Base-by-base conservation (phyloP, 2,888 invertebrate genomes). In the Spodoptera littoralis region DNA sequence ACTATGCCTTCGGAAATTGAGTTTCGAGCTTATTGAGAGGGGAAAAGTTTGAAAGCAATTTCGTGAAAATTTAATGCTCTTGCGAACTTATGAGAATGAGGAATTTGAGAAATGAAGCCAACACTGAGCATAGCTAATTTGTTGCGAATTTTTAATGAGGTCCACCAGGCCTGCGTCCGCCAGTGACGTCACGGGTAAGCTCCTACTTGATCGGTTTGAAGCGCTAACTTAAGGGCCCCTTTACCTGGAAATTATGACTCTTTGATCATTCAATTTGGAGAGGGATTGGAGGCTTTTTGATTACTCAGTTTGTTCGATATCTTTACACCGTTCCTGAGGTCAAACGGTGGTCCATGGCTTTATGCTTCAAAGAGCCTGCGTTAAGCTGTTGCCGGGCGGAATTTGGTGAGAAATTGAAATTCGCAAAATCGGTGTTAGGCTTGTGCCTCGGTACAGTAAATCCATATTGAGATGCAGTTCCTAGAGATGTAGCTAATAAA, bases 21-120 rank as follows among this genome's bases (percentile, higher is more conserved):
- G 90, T 89, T 88, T 84, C 79, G 70, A 83, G 88, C 87, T 88
- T 91, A 92, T 92, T 87, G 90, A 87, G 88, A 85, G 84, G 82
- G 90, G 90, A 91, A 93, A 92, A 93, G 90, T 93, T 93, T 82
- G 87, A 87, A 90, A 92, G 92, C 90, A 90, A 92, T 93, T 92
- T 89, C 88, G 87, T 93, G 90, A 93, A 93, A 93, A 91, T 93
- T 92, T 93, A 92, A 93, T 92, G 88, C 87, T 86, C 83, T 85
- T 80, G 82, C 81, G 83, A 93, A 93, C 90, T 94, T 92, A 89
- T 81, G 84, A 89, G 92, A 92, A 88, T 89, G 84, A 90, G 89
- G 87, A 90, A 90, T 92, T 92, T 91, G 85, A 87, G 86, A 91
- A 91, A 90, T 86, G 89, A 89, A 90, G 90, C 88, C 88, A 89